phyloP scores from a whole-genome alignment of 2,113 vertebrate species.

The Mus musculus region DNA sequence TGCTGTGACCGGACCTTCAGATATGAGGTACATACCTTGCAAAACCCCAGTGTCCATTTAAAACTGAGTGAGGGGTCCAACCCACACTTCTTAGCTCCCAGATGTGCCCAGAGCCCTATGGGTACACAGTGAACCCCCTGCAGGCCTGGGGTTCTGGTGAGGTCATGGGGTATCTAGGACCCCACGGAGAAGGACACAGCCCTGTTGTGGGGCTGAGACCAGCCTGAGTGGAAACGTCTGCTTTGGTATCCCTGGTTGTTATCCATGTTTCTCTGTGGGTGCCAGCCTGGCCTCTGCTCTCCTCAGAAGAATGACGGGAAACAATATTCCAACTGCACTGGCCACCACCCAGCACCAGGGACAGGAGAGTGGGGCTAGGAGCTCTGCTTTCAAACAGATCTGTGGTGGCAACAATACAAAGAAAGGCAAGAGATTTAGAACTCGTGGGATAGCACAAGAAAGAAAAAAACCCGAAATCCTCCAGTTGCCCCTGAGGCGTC shows the following conservation, averaged over 20 bases:
- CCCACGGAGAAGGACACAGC: neutral
- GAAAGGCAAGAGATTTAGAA: neutral
- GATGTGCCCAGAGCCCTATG: neutral
- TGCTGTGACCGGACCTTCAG: neutral
- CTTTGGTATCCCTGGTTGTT: neutral
- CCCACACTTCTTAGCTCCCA: neutral
- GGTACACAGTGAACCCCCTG: neutral
- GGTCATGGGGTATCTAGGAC: neutral
- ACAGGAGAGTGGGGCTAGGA: rapidly evolving
- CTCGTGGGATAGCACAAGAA: neutral
- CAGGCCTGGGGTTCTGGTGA: neutral
- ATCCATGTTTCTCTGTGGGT: neutral
- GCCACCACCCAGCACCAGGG: neutral
- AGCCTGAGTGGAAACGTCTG: neutral
- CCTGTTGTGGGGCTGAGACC: too few species aligned
- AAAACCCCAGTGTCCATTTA: neutral
- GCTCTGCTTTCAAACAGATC: neutral
- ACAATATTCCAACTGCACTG: neutral
- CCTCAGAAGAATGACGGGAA: neutral
- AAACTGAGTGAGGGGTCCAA: rapidly evolving
- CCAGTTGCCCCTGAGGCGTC: neutral
- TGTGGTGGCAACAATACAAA: rapidly evolving
- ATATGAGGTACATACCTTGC: rapidly evolving
- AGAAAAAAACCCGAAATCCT: neutral
- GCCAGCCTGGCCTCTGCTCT: neutral